These are phyloP conservation scores for Stenotaenia linearis DNA, from an alignment of 2,888 invertebrate species.

Conservation along the genomic window DNA sequence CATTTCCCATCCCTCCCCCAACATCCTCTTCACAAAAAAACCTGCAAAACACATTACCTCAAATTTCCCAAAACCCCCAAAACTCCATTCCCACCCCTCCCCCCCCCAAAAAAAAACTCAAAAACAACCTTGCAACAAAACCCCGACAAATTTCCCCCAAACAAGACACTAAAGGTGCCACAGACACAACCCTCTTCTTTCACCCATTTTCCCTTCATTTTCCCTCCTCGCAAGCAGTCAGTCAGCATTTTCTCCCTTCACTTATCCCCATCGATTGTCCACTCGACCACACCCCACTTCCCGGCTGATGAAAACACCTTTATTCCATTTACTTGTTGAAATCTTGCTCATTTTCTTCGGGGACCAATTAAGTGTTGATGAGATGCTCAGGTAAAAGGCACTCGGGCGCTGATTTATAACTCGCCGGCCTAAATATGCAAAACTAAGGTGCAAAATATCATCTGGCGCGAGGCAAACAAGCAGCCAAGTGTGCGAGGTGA, in stretches of 20 bases:
- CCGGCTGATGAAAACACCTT: not conserved
- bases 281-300: not conserved
- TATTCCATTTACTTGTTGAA: not conserved
- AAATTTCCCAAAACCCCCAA: too few relatives aligned
- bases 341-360: not conserved
- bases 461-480: not conserved
- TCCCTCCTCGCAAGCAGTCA: not conserved
- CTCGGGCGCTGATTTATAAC: conserved; percentile 9
- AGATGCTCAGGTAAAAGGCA: conserved; percentile 9
- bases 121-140: too few relatives aligned
- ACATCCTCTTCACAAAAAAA: too few relatives aligned
- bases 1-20: too few relatives aligned
- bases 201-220: not conserved
- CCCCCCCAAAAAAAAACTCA: too few relatives aligned
- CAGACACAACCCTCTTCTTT: too few relatives aligned
- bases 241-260: not conserved
- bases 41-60: too few relatives aligned
- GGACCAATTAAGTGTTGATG: conserved; percentile 4
- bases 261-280: conserved; percentile 8
- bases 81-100: too few relatives aligned
- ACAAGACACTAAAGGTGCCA: too few relatives aligned
- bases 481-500: not conserved
- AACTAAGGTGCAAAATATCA: conserved; percentile 1
- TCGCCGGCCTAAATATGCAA: not conserved
- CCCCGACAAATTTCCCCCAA: too few relatives aligned